Evolutionary conservation across 1,140 invertebrate species (phyloP).

Genomic region (Drosophila auraria): DNA sequence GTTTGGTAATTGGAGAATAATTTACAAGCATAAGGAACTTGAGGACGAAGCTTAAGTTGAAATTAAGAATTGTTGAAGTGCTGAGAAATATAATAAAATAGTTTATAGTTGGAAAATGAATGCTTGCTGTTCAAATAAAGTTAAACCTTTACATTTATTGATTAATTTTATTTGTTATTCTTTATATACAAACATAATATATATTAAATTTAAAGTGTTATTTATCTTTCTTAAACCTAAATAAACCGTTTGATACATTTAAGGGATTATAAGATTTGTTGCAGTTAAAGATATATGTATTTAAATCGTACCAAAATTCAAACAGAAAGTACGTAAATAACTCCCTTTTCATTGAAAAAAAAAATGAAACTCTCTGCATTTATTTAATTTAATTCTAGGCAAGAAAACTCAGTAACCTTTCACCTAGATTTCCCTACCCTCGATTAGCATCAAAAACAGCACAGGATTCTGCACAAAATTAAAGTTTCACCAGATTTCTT

Average conservation of each 20-base stretch:
- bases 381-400: slow-evolving; percentile 13
- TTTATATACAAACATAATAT: too few relatives aligned
- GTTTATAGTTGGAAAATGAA: background rate
- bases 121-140: background rate
- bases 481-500: slow-evolving; percentile 20
- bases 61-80: background rate
- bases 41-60: background rate
- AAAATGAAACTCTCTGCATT: background rate
- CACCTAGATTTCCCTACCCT: background rate
- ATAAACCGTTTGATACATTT: background rate
- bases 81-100: background rate
- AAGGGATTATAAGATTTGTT: background rate
- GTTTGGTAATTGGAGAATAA: background rate
- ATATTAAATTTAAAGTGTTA: too few relatives aligned
- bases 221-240: too few relatives aligned
- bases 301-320: background rate
- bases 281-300: background rate
- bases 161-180: background rate
- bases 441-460: slow-evolving; percentile 5
- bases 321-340: background rate
- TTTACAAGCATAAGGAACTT: background rate
- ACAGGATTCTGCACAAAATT: background rate
- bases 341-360: background rate
- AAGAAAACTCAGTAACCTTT: slow-evolving; percentile 11
- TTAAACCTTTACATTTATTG: background rate